These are phyloP conservation scores for Zele albiditarsus DNA, from an alignment of 2,888 invertebrate species.

Conservation along the genomic window DNA sequence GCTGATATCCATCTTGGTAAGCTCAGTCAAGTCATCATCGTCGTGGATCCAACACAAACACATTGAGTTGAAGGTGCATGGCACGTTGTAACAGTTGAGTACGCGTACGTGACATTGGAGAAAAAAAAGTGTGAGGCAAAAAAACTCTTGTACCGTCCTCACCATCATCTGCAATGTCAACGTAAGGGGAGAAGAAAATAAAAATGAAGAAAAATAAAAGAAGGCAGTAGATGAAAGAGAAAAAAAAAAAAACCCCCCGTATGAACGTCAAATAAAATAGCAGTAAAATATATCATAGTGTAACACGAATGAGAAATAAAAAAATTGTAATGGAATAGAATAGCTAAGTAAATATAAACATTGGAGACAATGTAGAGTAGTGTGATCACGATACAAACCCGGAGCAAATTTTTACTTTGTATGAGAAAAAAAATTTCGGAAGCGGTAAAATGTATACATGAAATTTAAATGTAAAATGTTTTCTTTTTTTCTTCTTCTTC, in stretches of 20 bases:
- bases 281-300: neutral
- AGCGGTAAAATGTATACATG: constrained; percentile 1
- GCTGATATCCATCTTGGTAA: constrained; percentile 75
- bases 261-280: constrained; percentile 1
- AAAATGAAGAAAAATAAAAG: constrained; percentile 15
- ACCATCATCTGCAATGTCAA: constrained; percentile 48
- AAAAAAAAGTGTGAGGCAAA: constrained; percentile 49
- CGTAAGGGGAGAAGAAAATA: constrained; percentile 16
- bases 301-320: neutral
- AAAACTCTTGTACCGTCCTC: constrained; percentile 38
- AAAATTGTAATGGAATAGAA: neutral
- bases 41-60: constrained; percentile 81
- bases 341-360: neutral
- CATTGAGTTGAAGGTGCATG: constrained; percentile 81
- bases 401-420: too few species aligned
- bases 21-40: constrained; percentile 66
- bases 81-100: constrained; percentile 74
- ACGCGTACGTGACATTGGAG: constrained; percentile 72
- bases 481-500: neutral
- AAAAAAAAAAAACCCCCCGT: too few species aligned
- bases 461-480: constrained; percentile 14
- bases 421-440: constrained; percentile 1
- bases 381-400: too few species aligned
- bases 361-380: too few species aligned
- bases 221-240: neutral